Conservation (phyloP, 2,797 vertebrate species). For the Cyclopterus lumpus region DNA sequence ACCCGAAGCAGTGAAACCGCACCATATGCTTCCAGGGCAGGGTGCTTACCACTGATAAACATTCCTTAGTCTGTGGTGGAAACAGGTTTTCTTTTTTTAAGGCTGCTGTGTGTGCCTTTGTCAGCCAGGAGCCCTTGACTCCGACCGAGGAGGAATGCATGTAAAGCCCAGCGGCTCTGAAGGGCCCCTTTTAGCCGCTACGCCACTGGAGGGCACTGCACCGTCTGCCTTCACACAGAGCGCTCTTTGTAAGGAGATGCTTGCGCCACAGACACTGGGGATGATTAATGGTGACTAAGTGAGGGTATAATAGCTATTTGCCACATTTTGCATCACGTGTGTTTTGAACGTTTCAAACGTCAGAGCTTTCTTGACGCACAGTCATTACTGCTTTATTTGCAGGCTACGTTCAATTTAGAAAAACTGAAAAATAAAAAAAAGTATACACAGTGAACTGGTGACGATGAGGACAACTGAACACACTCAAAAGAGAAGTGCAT, state of each 20-base stretch:
- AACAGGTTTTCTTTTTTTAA: constrained; percentile 53
- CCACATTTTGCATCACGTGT: constrained; percentile 23
- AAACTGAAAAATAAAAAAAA: neutral
- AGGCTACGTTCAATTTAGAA: neutral
- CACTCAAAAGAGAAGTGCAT: neutral
- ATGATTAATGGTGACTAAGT: constrained; percentile 45
- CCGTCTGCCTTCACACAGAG: constrained; percentile 70
- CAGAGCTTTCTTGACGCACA: too few species aligned
- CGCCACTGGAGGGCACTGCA: constrained; percentile 86
- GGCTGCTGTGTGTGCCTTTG: constrained; percentile 76
- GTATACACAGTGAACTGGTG: neutral
- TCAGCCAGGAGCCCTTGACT: constrained; percentile 71
- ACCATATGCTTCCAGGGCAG: constrained; percentile 79
- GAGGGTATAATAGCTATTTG: constrained; percentile 28
- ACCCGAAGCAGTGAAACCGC: constrained; percentile 76
- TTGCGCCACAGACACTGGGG: constrained; percentile 40
- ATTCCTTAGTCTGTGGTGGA: constrained; percentile 81
- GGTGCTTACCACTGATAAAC: constrained; percentile 81
- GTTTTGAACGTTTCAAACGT: neutral
- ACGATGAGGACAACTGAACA: neutral
- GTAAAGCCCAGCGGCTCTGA: constrained; percentile 48
- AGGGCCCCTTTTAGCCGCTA: constrained; percentile 48
- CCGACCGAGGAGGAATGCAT: constrained; percentile 55
- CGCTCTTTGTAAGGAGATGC: constrained; percentile 68
- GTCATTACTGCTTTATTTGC: neutral